These are phyloP conservation scores for Xylocopa sonorina DNA, from an alignment of 1,140 invertebrate genomes.

Conservation along the genomic window DNA sequence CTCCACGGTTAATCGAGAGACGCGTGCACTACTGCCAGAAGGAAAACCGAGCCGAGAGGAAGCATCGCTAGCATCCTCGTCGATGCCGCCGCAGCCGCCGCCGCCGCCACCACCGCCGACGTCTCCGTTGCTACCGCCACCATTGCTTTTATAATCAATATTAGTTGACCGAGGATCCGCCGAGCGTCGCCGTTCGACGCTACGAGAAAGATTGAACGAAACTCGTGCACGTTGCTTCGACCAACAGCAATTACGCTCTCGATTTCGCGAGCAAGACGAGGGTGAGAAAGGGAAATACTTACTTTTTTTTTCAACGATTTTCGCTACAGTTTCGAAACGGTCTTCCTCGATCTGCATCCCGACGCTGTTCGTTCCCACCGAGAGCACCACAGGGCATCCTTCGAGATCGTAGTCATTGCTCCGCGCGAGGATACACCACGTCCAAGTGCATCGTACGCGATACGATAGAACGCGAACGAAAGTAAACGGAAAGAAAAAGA, in stretches of 20 bases:
- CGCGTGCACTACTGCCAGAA: slow-evolving; percentile 60
- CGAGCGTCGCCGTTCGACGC: slow-evolving; percentile 62
- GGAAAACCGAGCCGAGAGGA: slow-evolving; percentile 42
- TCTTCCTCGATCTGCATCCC: slow-evolving; percentile 34
- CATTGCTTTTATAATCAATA: slow-evolving; percentile 77
- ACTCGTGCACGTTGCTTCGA: neutral
- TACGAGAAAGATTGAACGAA: slow-evolving; percentile 8
- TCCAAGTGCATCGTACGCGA: neutral
- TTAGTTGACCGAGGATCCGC: slow-evolving; percentile 72
- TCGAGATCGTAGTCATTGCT: slow-evolving; percentile 3
- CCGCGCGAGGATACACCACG: neutral
- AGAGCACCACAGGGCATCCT: neutral
- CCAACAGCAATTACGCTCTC: neutral
- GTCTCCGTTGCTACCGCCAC: slow-evolving; percentile 27
- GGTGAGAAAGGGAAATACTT: neutral
- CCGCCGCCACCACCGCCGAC: slow-evolving; percentile 28
- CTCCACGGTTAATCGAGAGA: slow-evolving; percentile 4
- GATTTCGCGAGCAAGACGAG: no score
- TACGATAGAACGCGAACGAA: neutral
- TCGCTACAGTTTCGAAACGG: slow-evolving; percentile 7
- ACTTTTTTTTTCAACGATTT: neutral
- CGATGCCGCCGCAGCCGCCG: slow-evolving; percentile 25
- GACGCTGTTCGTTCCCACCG: neutral
- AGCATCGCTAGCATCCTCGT: slow-evolving; percentile 39
- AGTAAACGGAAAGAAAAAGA: no score